phyloP scores from a whole-genome alignment of 2,797 vertebrate species.

The Apodemus agrarius region DNA sequence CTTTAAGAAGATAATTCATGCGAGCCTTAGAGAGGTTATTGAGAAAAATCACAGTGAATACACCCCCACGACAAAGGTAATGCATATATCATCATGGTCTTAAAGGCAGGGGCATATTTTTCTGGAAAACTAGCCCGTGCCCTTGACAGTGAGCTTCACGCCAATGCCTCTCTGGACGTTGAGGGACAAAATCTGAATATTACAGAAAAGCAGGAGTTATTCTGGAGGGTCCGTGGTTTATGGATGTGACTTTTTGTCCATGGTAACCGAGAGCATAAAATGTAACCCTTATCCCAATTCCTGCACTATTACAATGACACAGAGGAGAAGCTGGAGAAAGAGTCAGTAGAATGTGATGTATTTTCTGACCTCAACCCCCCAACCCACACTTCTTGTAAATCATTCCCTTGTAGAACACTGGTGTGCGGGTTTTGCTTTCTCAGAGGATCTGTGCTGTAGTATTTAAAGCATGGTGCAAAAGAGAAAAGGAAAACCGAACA shows the following conservation, averaged over 20 bases:
- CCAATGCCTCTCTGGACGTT: slow-evolving; percentile 65
- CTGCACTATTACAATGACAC: slow-evolving; percentile 55
- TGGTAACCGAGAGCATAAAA: slow-evolving; percentile 70
- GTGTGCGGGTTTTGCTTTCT: slow-evolving; percentile 28
- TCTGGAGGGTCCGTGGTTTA: slow-evolving; percentile 70
- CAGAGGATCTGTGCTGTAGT: slow-evolving; percentile 66
- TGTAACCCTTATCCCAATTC: slow-evolving; percentile 68
- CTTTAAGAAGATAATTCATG: slow-evolving; percentile 60
- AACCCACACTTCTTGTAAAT: slow-evolving; percentile 18
- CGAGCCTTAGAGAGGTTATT: slow-evolving; percentile 19
- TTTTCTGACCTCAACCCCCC: neutral
- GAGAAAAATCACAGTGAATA: slow-evolving; percentile 52
- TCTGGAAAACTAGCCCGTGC: slow-evolving; percentile 33
- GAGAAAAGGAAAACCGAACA: slow-evolving; percentile 72
- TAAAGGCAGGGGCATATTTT: slow-evolving; percentile 71
- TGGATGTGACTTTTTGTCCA: slow-evolving; percentile 62
- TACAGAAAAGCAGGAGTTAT: slow-evolving; percentile 58
- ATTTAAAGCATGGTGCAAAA: slow-evolving; percentile 34
- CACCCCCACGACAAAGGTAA: neutral
- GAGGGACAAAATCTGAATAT: slow-evolving; percentile 59
- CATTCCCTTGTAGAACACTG: neutral
- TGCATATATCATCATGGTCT: slow-evolving; percentile 66
- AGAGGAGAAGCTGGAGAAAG: neutral
- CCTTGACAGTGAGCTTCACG: slow-evolving; percentile 41
- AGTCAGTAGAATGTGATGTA: neutral